These are phyloP conservation scores for Marmota flaviventris DNA, from an alignment of 2,113 vertebrate genomes.

Conservation along the genomic window DNA sequence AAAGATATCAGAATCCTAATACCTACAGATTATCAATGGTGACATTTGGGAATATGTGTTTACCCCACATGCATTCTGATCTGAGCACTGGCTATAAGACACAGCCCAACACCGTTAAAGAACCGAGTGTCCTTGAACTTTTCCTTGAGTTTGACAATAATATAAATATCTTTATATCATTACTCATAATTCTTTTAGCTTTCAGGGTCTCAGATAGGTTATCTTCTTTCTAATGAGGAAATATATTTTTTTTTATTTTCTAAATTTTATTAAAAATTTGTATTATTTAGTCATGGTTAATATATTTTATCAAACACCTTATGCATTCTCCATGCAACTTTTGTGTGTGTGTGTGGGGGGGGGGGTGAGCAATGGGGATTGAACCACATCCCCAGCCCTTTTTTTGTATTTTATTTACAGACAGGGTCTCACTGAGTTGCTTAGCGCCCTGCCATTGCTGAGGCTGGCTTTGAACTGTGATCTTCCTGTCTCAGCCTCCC, in stretches of 20 bases:
- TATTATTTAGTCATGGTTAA: neutral
- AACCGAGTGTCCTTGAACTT: neutral
- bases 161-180: neutral
- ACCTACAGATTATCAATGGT: neutral
- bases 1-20: neutral
- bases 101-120: neutral
- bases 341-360: too few relatives aligned
- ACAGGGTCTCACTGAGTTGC: too few relatives aligned
- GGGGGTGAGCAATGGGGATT: too few relatives aligned
- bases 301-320: neutral
- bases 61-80: neutral
- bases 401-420: too few relatives aligned
- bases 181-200: conserved; percentile 14
- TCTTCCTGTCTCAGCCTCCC: too few relatives aligned
- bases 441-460: too few relatives aligned
- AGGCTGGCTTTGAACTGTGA: too few relatives aligned
- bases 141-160: neutral
- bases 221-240: neutral
- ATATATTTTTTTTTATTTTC: neutral
- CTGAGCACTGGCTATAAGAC: neutral
- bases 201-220: neutral
- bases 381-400: too few relatives aligned
- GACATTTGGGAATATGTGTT: neutral
- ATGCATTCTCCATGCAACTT: neutral
- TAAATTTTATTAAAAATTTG: neutral